Base-by-base conservation (phyloP, 1,140 invertebrate genomes). In the Dreissena rostriformis region DNA sequence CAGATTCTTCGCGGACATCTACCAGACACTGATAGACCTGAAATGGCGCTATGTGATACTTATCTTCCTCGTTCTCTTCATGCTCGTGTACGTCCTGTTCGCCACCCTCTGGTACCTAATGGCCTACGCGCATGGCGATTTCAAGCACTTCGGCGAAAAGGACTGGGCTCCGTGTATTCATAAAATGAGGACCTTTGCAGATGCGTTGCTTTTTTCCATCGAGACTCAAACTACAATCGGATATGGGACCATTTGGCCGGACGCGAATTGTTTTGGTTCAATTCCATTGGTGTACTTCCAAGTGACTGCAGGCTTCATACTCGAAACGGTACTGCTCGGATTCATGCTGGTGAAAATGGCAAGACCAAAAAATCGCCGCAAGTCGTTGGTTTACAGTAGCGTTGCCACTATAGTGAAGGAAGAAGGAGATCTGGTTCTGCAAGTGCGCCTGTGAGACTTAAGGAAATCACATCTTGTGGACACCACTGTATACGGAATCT, bases 21-120 rank as follows among this genome's bases (percentile, higher is more conserved):
- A 89, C 84, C 86, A 88, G 57, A 89, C 87, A 24, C 67, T 91
- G 61, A 81, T 92, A 15, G 91, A 92, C 74, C 70, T 91, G 65
- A 97, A 99, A 93, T 99, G 98, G 98, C 95, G 98, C 55, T 99
- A 97, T 97, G 99, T 98, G 0, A 93, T 99, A 22, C 93, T 99
- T 28, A 96, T 97, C 66, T 99, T 99, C 91, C 96, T 97, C 0
- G 93, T 98, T 82, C 97, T 97, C 55, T 99, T 99, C 91, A 95
- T 99, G 53, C 92, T 98, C 0, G 97, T 97, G 0, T 99, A 98
- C 97, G 93, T 98, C 4, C 94, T 95, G 5, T 99, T 99, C 92
- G 98, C 98, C 0, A 94, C 97, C 17, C 97, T 99, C 70, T 95
- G 97, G n/a, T 90, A 87, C 74, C 72, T 88, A 28, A 78, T 88